These are phyloP conservation scores for Conomelus anceps DNA, from an alignment of 2,888 invertebrate species.

Conservation along the genomic window DNA sequence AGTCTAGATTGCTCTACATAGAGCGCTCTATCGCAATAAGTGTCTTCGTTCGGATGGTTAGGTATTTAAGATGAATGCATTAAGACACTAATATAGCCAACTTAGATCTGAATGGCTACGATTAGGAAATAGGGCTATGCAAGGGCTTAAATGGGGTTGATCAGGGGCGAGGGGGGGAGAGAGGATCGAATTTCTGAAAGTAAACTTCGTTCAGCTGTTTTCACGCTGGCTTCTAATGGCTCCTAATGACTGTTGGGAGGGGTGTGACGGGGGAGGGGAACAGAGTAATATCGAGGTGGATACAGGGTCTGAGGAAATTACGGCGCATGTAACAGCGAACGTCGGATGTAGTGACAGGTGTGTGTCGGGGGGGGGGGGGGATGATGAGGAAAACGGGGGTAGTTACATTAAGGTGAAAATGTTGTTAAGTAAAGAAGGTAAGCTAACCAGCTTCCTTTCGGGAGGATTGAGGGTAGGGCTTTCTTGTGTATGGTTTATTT, in stretches of 20 bases:
- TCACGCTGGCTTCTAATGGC: neutral
- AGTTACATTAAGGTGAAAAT: neutral
- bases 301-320: slow-evolving; percentile 20
- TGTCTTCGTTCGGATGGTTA: no score
- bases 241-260: neutral
- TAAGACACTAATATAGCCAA: no score
- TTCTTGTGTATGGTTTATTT: neutral
- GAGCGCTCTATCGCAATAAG: no score
- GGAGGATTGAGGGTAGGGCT: no score
- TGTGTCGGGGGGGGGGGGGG: neutral
- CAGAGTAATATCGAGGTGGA: neutral
- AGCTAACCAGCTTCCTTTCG: neutral
- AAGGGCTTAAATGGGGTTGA: neutral
- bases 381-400: neutral
- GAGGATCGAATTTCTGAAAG: neutral
- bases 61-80: no score
- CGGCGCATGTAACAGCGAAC: no score
- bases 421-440: neutral
- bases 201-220: neutral
- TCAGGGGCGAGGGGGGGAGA: neutral
- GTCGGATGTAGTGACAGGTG: slow-evolving; percentile 11
- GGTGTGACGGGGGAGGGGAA: neutral
- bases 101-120: neutral
- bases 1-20: neutral
- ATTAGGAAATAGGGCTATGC: neutral